phyloP scores from a whole-genome alignment of 2,888 invertebrate species.

The Apamea epomidion region DNA sequence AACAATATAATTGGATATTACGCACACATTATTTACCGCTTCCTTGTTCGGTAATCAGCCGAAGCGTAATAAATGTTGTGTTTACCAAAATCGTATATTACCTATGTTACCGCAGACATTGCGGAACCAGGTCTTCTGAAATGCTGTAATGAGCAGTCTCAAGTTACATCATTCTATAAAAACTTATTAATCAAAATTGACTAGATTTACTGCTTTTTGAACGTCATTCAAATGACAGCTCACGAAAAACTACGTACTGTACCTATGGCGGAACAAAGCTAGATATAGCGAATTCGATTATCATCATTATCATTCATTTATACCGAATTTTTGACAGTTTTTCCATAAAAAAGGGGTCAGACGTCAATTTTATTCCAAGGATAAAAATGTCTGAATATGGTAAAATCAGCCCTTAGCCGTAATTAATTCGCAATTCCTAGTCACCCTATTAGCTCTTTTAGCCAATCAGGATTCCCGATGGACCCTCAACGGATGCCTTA shows the following conservation, averaged over 20 bases:
- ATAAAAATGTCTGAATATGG: not conserved
- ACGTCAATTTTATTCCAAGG: not conserved
- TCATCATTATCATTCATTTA: not conserved
- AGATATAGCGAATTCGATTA: not conserved
- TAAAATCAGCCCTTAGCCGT: not conserved
- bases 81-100: slow-evolving; percentile 43
- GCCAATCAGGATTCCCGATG: slow-evolving; percentile 55
- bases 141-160: slow-evolving; percentile 23
- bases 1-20: slow-evolving; percentile 45
- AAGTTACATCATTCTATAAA: slow-evolving; percentile 12
- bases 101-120: slow-evolving; percentile 17
- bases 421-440: slow-evolving; percentile 18
- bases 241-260: not conserved
- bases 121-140: slow-evolving; percentile 14
- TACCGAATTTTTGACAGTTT: not conserved
- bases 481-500: slow-evolving; percentile 51
- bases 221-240: not conserved
- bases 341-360: too few relatives aligned
- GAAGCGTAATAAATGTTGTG: slow-evolving; percentile 25
- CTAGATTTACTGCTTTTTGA: not conserved
- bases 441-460: slow-evolving; percentile 33
- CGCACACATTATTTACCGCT: slow-evolving; percentile 29
- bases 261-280: not conserved
- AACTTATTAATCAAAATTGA: not conserved
- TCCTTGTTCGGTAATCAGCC: slow-evolving; percentile 41